Evolutionary conservation across 1,140 invertebrate species (phyloP), one percentile per base, ranked within the genome.

Genomic region (Theocolax elegans): DNA sequence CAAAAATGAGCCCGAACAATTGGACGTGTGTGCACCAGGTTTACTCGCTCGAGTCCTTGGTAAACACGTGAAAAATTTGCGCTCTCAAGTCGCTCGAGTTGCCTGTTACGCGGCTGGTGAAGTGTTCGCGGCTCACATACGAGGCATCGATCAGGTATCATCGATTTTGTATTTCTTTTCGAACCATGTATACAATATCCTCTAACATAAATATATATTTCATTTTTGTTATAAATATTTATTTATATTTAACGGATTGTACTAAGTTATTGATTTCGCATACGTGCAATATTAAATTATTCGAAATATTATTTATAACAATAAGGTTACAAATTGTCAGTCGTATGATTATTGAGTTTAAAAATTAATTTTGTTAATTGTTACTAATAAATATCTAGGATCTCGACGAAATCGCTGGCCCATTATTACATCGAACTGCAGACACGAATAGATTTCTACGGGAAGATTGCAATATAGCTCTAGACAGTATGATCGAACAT

Each of bases 371-470:
- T n/a, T n/a, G n/a, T n/a, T n/a, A n/a, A n/a, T n/a, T n/a, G n/a
- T n/a, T n/a, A n/a, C n/a, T n/a, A n/a, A n/a, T 35, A 35, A 35
- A 6, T 35, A 35, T 35, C 10, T 35, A 95, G 87, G 96, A 98
- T 82, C 82, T 95, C 19, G 97, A 98, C 77, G 94, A 95, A 74
- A 89, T 96, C 64, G 90, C 91, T 0, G 89, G 89, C 21, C 90
- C 92, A 8, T 82, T 99, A 25, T 84, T 99, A 17, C 91, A 94
- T 71, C 91, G 96, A 75, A 94, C 94, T 42, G 94, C 94, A 0
- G 97, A 98, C 79, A 97, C 95, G 1, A 97, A 97, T 82, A 92
- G 92, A 75, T 99, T 98, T 80, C 87, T 98, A 25, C 87, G 95
- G 42, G 92, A 92, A 17, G 96, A 98, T 82, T 92, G 94, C 12